These are phyloP conservation scores for Sesamia nonagrioides DNA, from an alignment of 1,140 invertebrate genomes.

Conservation along the genomic window DNA sequence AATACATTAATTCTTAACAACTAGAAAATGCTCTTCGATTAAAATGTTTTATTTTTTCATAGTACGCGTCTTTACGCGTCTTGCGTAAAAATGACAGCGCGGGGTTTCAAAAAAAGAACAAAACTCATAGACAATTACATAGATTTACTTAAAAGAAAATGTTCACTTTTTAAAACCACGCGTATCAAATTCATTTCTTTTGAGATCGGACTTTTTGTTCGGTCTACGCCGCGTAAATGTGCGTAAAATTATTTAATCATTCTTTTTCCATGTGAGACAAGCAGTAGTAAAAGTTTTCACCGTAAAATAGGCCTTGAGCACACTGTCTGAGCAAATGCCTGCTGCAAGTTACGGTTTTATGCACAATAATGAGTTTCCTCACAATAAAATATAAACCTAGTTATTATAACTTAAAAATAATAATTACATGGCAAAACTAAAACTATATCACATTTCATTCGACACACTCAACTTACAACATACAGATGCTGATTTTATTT, in stretches of 20 bases:
- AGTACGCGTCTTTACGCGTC: constrained; percentile 9
- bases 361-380: not conserved
- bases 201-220: constrained; percentile 13
- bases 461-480: not conserved
- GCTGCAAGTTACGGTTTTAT: not conserved
- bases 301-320: not conserved
- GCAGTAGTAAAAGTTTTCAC: not conserved
- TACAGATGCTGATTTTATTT: constrained; percentile 7
- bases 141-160: too few species aligned
- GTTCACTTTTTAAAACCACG: not conserved
- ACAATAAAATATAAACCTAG: not conserved
- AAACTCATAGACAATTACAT: not conserved
- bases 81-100: not conserved
- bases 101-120: not conserved
- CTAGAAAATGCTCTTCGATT: constrained; percentile 41
- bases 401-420: constrained; percentile 3
- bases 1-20: constrained; percentile 27
- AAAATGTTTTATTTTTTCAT: constrained; percentile 3
- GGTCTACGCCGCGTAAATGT: not conserved
- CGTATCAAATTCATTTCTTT: not conserved
- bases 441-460: constrained; percentile 48
- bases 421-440: constrained; percentile 39
- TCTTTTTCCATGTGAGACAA: not conserved
- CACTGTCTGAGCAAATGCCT: not conserved
- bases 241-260: not conserved